Evolutionary conservation across 2,888 invertebrate genomes (phyloP).

Genomic region (Drosophila nr. perissopoda): DNA sequence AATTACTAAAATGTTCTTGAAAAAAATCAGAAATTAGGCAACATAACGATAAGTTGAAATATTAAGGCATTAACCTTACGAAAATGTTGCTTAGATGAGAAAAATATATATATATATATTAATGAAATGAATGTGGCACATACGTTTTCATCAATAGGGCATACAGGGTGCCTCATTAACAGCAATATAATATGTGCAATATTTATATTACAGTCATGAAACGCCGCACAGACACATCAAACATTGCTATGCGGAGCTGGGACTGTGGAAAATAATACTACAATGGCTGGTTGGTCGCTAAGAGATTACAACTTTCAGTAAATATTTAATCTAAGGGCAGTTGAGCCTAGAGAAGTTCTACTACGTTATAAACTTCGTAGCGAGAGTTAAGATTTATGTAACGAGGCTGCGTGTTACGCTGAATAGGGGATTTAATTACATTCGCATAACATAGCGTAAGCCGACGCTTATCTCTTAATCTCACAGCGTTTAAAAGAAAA

Average conservation of each 20-base stretch:
- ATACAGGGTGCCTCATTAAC: conserved; percentile 51
- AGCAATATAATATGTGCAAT: conserved; percentile 67
- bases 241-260: conserved; percentile 80
- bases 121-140: conserved; percentile 49
- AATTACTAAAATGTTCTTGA: not conserved
- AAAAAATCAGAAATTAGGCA: not conserved
- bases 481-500: conserved; percentile 79
- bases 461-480: conserved; percentile 81
- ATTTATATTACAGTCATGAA: conserved; percentile 78
- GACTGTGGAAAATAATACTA: conserved; percentile 66
- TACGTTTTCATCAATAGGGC: conserved; percentile 67
- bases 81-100: not conserved
- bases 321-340: not conserved
- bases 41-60: not conserved
- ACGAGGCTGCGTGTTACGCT: conserved; percentile 85
- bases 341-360: not conserved
- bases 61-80: not conserved
- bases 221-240: conserved; percentile 77
- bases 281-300: not conserved
- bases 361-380: too few relatives aligned
- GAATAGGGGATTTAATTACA: conserved; percentile 67
- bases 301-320: not conserved
- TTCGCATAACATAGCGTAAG: conserved; percentile 85
- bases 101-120: not conserved
- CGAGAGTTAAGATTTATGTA: conserved; percentile 64